Evolutionary conservation across 2,888 invertebrate genomes (phyloP).

Genomic region (Balanococcus diminutus): DNA sequence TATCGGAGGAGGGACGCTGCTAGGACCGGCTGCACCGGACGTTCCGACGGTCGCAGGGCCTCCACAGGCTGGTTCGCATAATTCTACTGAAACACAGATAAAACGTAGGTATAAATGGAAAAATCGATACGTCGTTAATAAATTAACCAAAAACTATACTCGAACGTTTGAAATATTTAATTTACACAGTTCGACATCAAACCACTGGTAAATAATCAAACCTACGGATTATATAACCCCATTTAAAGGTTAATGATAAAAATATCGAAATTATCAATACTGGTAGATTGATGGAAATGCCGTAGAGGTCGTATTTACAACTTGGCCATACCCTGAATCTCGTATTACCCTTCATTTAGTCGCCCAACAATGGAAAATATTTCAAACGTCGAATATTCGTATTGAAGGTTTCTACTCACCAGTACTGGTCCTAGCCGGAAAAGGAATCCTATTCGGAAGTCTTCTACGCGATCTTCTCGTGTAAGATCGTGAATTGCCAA

Average conservation of each 20-base stretch:
- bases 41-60: conserved; percentile 63
- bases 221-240: not conserved
- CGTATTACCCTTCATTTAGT: not conserved
- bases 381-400: not conserved
- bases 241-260: conserved; percentile 33
- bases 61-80: conserved; percentile 75
- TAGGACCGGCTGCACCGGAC: conserved; percentile 63
- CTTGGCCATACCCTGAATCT: not conserved
- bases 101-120: not conserved
- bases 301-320: not conserved
- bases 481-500: conserved; percentile 90
- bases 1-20: conserved; percentile 63
- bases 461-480: conserved; percentile 90
- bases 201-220: not conserved
- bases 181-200: not conserved
- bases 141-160: not conserved
- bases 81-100: conserved; percentile 63
- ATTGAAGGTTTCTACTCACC: conserved; percentile 64
- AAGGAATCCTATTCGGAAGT: conserved; percentile 84
- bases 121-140: no score
- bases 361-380: not conserved
- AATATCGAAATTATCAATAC: not conserved
- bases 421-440: conserved; percentile 80
- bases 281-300: not conserved
- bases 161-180: not conserved